Conservation (phyloP, 2,888 invertebrate species). For the Aromia moschata region DNA sequence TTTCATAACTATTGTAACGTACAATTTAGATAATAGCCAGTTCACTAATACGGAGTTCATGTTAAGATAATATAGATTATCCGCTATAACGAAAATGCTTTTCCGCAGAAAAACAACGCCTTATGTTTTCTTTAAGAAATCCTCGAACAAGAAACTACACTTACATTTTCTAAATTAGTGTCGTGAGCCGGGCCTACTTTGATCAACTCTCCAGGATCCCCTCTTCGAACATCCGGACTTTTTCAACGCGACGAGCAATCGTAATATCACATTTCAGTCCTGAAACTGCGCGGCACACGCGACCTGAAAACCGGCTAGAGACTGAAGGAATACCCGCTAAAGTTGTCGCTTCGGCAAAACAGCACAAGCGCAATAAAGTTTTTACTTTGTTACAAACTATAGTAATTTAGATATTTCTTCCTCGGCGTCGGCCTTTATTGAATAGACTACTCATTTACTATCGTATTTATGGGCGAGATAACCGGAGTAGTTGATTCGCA, state of each 20-base stretch:
- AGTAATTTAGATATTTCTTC: conserved; percentile 27
- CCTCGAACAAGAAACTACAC: too few species aligned
- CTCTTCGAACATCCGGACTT: background rate
- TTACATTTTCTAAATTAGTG: background rate
- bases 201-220: background rate
- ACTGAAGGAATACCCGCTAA: conserved; percentile 25
- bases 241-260: conserved; percentile 6
- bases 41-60: too few species aligned
- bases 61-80: too few species aligned
- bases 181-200: background rate
- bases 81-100: too few species aligned
- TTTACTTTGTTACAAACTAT: conserved; percentile 38
- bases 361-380: conserved; percentile 35
- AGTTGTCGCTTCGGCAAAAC: conserved; percentile 25
- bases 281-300: conserved; percentile 14
- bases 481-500: conserved; percentile 13
- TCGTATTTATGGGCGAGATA: conserved; percentile 23
- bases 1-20: too few species aligned
- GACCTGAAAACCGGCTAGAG: conserved; percentile 23
- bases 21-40: too few species aligned
- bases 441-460: conserved; percentile 26
- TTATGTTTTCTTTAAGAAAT: too few species aligned
- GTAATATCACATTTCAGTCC: conserved; percentile 18
- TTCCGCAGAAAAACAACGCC: too few species aligned
- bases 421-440: conserved; percentile 16